These are phyloP conservation scores for Boleophthalmus pectinirostris DNA, from an alignment of 2,113 vertebrate species.

Conservation along the genomic window DNA sequence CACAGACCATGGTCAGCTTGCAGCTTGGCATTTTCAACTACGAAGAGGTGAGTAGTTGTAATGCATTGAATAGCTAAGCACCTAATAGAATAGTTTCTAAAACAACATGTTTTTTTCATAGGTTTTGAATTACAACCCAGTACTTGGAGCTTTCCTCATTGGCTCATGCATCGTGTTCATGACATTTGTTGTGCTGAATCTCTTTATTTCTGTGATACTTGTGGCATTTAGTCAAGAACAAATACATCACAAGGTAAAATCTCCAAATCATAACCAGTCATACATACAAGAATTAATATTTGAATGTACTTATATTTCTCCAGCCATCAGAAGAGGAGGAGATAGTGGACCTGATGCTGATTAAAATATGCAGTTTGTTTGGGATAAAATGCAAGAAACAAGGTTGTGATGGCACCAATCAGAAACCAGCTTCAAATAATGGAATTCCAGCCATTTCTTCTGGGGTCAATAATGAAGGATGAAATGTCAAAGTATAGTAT, in stretches of 20 bases:
- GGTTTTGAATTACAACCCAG: constrained; percentile 89
- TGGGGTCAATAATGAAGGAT: constrained; percentile 15
- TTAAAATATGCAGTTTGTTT: constrained; percentile 86
- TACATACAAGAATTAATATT: neutral
- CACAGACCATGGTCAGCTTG: constrained; percentile 90
- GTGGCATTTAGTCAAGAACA: constrained; percentile 94
- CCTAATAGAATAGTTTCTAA: constrained; percentile 15
- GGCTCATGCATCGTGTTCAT: constrained; percentile 95
- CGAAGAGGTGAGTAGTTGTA: constrained; percentile 81
- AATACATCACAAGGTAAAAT: constrained; percentile 84
- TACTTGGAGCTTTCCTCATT: constrained; percentile 90
- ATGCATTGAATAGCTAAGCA: neutral
- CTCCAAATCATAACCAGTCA: neutral
- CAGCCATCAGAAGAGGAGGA: constrained; percentile 93
- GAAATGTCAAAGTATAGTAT: constrained; percentile 6
- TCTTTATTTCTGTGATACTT: constrained; percentile 94
- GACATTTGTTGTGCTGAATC: constrained; percentile 95
- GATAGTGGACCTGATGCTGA: constrained; percentile 89
- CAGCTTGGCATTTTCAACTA: constrained; percentile 98
- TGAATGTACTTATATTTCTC: constrained; percentile 27
- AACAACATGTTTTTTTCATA: constrained; percentile 46
- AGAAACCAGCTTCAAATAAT: constrained; percentile 30
- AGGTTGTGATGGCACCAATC: constrained; percentile 12
- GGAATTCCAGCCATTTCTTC: constrained; percentile 37
- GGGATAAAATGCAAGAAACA: constrained; percentile 83